Percentiles rank a stretch among this genome's conserved stretches.
Evolutionary conservation across 2,888 invertebrate species (phyloP).

Genomic region (Eupithecia centaureata): DNA sequence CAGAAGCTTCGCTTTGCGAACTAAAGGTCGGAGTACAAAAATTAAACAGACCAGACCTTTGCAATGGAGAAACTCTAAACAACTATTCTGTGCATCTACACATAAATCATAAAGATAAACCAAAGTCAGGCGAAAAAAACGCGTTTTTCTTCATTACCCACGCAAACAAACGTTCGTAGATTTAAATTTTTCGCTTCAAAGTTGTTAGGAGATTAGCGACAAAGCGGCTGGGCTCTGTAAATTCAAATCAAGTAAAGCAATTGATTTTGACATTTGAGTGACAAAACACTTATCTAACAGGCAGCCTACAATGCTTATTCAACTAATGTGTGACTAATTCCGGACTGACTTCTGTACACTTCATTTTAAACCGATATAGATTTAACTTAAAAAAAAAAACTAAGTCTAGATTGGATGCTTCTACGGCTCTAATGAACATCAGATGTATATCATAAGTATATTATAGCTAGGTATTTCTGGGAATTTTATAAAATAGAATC

Average conservation of each 20-base stretch:
- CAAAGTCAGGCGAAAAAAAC: constrained; percentile 47
- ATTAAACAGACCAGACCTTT: not conserved
- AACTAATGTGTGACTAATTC: too few species aligned
- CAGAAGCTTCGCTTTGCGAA: not conserved
- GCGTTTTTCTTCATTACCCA: constrained; percentile 75
- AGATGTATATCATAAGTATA: too few species aligned
- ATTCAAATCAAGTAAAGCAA: constrained; percentile 16
- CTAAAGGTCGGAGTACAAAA: not conserved
- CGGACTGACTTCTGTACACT: too few species aligned
- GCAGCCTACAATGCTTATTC: too few species aligned
- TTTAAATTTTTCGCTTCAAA: constrained; percentile 81
- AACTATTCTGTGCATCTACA: constrained; percentile 38
- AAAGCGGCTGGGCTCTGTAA: constrained; percentile 61
- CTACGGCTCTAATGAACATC: not conserved
- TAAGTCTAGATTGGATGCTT: not conserved
- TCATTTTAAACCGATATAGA: too few species aligned
- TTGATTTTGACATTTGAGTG: too few species aligned
- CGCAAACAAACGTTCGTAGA: constrained; percentile 61
- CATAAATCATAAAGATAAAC: constrained; percentile 47
- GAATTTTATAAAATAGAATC: too few species aligned
- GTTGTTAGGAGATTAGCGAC: constrained; percentile 83
- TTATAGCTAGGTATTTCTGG: too few species aligned
- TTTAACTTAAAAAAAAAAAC: too few species aligned
- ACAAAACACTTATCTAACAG: too few species aligned
- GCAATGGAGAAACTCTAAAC: constrained; percentile 10